Evolutionary conservation across 2,888 invertebrate genomes (phyloP).

Genomic region (Metallyticus violacea): DNA sequence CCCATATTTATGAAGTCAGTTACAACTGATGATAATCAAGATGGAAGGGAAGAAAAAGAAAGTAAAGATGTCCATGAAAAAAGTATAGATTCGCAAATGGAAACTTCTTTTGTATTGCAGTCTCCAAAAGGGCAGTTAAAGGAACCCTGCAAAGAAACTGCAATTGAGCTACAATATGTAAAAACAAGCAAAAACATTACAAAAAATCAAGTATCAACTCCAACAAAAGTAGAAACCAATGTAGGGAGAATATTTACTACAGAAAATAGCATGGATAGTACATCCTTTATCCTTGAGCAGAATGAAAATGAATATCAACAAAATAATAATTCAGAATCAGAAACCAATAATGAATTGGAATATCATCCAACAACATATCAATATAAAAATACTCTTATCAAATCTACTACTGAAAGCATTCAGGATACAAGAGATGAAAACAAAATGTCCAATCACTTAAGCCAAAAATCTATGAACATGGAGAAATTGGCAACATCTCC

Average conservation of each 20-base stretch:
- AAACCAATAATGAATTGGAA: not conserved
- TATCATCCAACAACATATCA: not conserved
- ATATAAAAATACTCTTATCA: not conserved
- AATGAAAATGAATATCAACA: not conserved
- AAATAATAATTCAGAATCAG: not conserved
- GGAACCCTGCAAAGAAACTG: not conserved
- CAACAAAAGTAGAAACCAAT: not conserved
- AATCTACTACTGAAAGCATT: not conserved
- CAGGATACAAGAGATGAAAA: not conserved
- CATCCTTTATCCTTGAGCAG: not conserved
- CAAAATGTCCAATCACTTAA: not conserved
- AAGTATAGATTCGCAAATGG: not conserved
- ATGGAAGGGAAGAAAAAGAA: not conserved
- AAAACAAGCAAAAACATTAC: not conserved
- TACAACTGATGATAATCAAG: not conserved
- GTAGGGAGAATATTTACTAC: too few species aligned
- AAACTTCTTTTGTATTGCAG: not conserved
- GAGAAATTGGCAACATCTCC: not conserved
- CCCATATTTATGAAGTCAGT: conserved; percentile 12
- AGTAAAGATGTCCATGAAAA: not conserved
- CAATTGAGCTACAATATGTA: not conserved
- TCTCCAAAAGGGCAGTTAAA: not conserved
- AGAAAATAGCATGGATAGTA: not conserved
- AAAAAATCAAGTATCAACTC: not conserved
- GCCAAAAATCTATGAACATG: not conserved